These are phyloP conservation scores for Globia sparganii DNA, from an alignment of 2,888 invertebrate species.

Conservation along the genomic window DNA sequence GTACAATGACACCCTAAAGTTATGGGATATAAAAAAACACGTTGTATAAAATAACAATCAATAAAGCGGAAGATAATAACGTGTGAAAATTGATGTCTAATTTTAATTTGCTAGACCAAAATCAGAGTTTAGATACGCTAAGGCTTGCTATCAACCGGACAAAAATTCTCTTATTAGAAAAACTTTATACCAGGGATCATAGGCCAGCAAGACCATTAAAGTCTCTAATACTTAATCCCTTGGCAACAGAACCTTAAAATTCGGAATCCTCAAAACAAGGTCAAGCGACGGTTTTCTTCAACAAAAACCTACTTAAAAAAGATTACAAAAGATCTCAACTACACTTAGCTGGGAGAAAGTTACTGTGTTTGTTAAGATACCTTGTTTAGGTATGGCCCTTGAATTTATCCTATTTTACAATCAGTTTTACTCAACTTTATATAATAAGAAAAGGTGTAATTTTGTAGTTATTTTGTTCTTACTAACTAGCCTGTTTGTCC, in stretches of 20 bases:
- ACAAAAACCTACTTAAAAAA: conserved; percentile 33
- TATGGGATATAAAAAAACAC: too few species aligned
- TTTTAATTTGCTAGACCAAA: too few species aligned
- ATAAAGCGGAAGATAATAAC: background rate
- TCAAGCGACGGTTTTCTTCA: conserved; percentile 36
- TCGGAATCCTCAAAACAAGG: conserved; percentile 7
- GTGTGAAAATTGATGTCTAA: background rate
- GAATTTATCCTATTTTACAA: conserved; percentile 9
- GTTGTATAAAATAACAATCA: background rate
- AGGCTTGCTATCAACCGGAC: background rate
- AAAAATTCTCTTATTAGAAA: background rate
- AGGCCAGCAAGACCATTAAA: background rate
- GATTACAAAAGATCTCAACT: conserved; percentile 31
- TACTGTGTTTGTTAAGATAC: conserved; percentile 17
- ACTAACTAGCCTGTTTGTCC: too few species aligned
- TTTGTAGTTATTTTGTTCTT: too few species aligned
- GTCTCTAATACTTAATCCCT: background rate
- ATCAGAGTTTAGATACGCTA: too few species aligned
- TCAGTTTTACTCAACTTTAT: background rate
- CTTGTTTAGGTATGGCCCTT: conserved; percentile 21
- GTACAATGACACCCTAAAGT: too few species aligned
- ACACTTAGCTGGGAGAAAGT: conserved; percentile 6
- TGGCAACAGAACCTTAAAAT: background rate
- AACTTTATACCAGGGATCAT: background rate
- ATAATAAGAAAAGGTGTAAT: too few species aligned